Base-by-base conservation (phyloP, 2,888 invertebrate genomes). In the Phaedon cochleariae region DNA sequence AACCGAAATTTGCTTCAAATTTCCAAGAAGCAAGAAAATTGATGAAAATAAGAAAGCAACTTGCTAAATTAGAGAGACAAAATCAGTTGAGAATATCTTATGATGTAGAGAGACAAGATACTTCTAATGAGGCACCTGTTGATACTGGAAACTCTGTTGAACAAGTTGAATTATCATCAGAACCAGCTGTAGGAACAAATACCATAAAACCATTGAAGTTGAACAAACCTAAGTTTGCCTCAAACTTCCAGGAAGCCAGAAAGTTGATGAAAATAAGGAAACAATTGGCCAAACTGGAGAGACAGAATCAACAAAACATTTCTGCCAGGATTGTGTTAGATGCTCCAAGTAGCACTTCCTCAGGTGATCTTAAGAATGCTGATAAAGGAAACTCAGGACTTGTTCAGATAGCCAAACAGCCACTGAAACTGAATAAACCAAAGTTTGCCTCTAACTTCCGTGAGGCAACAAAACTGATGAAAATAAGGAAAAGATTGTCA, bases 161-260 rank as follows among this genome's bases (percentile, higher is more conserved):
- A 34, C 31, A 34, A 34, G 10, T 10, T 34, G 58, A 63, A 46
- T 12, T 12, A 9, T 41, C 18, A 3, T 21, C 12, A 6, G 18
- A 41, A 7, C 29, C 29, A n/a, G n/a, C 12, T 15, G 10, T 15
- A 26, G 48, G 12, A 41, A 29, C 31, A 17, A 41, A 1, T n/a
- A n/a, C 34, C 4, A 29, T 5, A 17, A 37, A 51, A 20, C 69
- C 65, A 57, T 54, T 75, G 12, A 75, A 74, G 59, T 71, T 71
- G 31, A 89, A 88, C 69, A 91, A 91, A 77, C 90, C 90, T 0
- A 91, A 89, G 83, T 88, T 90, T 63, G 90, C 90, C 0, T 88
- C 88, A 0, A 91, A 90, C 79, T 85, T 90, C 48, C 85, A 86
- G 72, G 91, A 91, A 83, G 90, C 90, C 0, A 87, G 86, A 73